phyloP scores from a whole-genome alignment of 2,113 vertebrate genomes.

The Lontra canadensis region DNA sequence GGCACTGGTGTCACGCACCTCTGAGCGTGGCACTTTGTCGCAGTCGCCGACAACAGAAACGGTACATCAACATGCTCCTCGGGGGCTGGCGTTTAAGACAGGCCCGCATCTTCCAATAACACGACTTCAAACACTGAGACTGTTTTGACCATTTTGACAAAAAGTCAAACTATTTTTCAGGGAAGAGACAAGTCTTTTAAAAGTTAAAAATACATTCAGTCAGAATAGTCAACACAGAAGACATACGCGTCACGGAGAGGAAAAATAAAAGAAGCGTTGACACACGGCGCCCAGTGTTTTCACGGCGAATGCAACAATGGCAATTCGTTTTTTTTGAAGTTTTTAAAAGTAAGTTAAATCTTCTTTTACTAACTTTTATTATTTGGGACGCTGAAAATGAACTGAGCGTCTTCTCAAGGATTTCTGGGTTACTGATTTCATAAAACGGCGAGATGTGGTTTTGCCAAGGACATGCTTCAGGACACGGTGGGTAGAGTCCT shows the following conservation, averaged over 20 bases:
- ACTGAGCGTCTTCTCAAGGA: neutral
- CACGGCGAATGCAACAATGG: accelerated
- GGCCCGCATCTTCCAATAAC: neutral
- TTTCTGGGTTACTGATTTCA: neutral
- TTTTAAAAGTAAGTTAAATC: neutral
- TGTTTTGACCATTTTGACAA: constrained; percentile 62
- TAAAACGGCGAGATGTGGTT: neutral
- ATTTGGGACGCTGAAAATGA: neutral
- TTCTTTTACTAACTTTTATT: neutral
- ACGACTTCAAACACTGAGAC: accelerated
- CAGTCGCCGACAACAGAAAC: accelerated
- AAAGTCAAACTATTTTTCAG: constrained; percentile 61
- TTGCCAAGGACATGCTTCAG: neutral
- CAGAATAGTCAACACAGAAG: constrained; percentile 20
- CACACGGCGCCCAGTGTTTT: accelerated
- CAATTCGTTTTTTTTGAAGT: neutral
- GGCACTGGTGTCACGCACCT: accelerated
- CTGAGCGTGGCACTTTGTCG: accelerated
- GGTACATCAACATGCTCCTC: accelerated
- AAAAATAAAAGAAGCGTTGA: accelerated
- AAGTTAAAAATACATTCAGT: constrained; percentile 48
- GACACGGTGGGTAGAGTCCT: neutral
- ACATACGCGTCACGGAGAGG: neutral
- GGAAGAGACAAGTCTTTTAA: constrained; percentile 36
- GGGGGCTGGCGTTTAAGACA: accelerated